phyloP scores from a whole-genome alignment of 2,113 vertebrate genomes.

The Myrmecobius fasciatus region DNA sequence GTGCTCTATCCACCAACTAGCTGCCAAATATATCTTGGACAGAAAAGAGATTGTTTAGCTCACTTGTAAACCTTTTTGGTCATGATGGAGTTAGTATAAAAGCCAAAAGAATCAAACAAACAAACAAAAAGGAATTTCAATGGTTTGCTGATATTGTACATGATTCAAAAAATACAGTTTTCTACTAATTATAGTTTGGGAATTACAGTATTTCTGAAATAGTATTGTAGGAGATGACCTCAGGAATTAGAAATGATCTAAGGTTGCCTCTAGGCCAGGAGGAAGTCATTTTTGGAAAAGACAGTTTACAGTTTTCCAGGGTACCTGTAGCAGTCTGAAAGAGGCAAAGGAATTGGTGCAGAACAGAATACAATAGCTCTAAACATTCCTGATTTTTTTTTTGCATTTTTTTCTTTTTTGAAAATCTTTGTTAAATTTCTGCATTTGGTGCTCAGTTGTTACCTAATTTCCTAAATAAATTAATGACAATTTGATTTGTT shows the following conservation, averaged over 20 bases:
- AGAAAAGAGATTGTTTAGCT: neutral
- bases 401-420: neutral
- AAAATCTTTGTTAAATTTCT: neutral
- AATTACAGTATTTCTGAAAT: neutral
- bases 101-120: neutral
- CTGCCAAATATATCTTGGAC: neutral
- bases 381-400: neutral
- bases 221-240: neutral
- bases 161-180: neutral
- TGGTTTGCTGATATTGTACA: neutral
- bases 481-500: neutral
- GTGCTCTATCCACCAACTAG: too few relatives aligned
- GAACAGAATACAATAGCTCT: neutral
- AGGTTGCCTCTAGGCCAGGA: neutral
- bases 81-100: constrained; percentile 18
- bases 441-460: too few relatives aligned
- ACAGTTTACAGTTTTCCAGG: neutral
- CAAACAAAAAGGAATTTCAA: neutral
- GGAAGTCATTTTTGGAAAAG: neutral
- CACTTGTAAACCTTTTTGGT: constrained; percentile 25
- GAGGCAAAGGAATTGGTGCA: too few relatives aligned
- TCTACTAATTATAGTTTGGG: neutral
- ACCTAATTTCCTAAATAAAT: too few relatives aligned
- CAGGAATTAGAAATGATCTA: neutral
- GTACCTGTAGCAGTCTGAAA: neutral